Evolutionary conservation across 1,140 invertebrate genomes (phyloP), one percentile per base, ranked within the genome.

Genomic region (Odontomachus brunneus): DNA sequence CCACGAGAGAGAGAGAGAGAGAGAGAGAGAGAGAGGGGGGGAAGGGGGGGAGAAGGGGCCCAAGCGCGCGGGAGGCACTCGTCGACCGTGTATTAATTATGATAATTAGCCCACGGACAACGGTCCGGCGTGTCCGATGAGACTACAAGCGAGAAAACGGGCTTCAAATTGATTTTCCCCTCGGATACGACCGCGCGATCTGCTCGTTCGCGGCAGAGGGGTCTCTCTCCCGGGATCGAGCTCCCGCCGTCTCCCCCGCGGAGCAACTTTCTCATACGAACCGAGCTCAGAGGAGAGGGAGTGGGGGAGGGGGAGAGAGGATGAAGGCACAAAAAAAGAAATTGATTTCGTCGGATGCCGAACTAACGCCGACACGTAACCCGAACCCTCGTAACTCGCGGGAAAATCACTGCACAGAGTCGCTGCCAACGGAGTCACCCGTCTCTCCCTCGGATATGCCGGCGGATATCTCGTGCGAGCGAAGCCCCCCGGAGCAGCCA

Each of bases 51-150:
- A n/a, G n/a, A n/a, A n/a, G n/a, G n/a, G n/a, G n/a, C n/a, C n/a
- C n/a, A n/a, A n/a, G n/a, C n/a, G n/a, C n/a, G n/a, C n/a, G n/a
- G n/a, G n/a, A n/a, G n/a, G 88, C 78, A 88, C 86, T 91, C 91
- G 90, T 90, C 89, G 86, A 67, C 74, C 81, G 51, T 78, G 82
- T 89, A 88, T 89, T 85, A 86, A 89, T 88, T 88, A 88, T 85
- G 84, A 85, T 88, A 88, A 88, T 88, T 88, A 88, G 73, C 33
- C 60, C 55, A 4, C 63, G 74, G 81, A 84, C 19, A 57, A 51
- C 44, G 24, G 24, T 53, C 60, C 26, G 24, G 48, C n/a, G 29
- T 24, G 60, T 63, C 3, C 33, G 17, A 57, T 3, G 24, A n/a
- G n/a, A n/a, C n/a, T n/a, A n/a, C n/a, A n/a, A 44, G 38, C 38